Conservation (phyloP, 2,888 invertebrate species). For the Yponomeuta plumbellus region DNA sequence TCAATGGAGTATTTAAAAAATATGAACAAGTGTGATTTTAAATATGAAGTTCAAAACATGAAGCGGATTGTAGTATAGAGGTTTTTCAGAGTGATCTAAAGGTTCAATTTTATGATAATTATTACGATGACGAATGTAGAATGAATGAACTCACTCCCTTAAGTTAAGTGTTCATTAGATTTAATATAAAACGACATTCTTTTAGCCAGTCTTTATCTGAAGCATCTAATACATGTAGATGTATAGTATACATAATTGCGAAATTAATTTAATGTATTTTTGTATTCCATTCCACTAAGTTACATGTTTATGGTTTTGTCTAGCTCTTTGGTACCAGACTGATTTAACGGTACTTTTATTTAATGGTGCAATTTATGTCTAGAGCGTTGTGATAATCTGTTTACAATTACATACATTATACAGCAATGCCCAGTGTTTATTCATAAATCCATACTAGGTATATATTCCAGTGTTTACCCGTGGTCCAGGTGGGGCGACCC, state of each 20-base stretch:
- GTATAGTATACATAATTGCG: constrained; percentile 46
- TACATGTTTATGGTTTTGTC: constrained; percentile 55
- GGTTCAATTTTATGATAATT: constrained; percentile 63
- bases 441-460: neutral
- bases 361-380: constrained; percentile 76
- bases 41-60: constrained; percentile 63
- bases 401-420: constrained; percentile 74
- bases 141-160: constrained; percentile 55
- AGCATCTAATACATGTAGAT: constrained; percentile 50
- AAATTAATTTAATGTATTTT: constrained; percentile 75
- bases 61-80: constrained; percentile 54
- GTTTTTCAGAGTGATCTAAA: constrained; percentile 48
- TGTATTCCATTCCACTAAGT: constrained; percentile 64
- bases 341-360: constrained; percentile 75
- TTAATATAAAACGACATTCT: constrained; percentile 59
- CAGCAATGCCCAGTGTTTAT: constrained; percentile 4
- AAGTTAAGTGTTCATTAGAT: constrained; percentile 73
- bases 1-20: constrained; percentile 39
- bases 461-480: no score
- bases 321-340: constrained; percentile 75
- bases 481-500: no score
- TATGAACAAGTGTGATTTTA: constrained; percentile 57
- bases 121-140: constrained; percentile 29
- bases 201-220: constrained; percentile 67
- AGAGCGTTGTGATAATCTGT: constrained; percentile 77